A percentile compares a stretch with the other conserved stretches of the same genome.
phyloP scores from a whole-genome alignment of 2,113 vertebrate genomes.

The Acanthochromis polyacanthus region DNA sequence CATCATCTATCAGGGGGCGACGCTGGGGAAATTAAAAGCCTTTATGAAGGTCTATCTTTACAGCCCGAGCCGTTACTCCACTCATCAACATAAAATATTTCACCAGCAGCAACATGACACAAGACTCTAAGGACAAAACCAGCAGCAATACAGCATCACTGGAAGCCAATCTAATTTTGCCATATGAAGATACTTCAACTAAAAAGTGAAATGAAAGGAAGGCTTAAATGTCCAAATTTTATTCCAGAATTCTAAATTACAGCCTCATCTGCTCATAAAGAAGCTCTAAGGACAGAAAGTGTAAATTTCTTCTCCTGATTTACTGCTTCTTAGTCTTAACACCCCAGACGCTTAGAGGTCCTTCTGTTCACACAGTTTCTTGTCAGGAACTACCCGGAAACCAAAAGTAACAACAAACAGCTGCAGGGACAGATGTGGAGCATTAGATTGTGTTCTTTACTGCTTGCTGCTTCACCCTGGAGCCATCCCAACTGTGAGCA shows the following conservation, averaged over 20 bases:
- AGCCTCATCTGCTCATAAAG: neutral
- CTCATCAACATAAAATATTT: conserved; percentile 53
- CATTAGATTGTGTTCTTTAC: conserved; percentile 28
- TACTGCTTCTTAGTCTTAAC: conserved; percentile 7
- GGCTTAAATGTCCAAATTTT: neutral
- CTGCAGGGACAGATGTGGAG: conserved; percentile 31
- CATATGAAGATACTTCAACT: conserved; percentile 1
- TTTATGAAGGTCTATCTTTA: conserved; percentile 59
- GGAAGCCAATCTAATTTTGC: conserved; percentile 14
- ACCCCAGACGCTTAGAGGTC: neutral
- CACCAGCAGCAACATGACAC: conserved; percentile 16
- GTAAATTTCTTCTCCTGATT: neutral
- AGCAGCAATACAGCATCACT: neutral
- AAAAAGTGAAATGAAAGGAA: neutral
- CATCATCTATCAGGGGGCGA: conserved; percentile 47
- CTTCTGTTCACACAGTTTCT: neutral
- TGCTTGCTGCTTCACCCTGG: neutral
- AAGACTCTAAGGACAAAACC: conserved; percentile 24
- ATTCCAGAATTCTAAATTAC: neutral
- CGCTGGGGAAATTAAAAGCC: conserved; percentile 72
- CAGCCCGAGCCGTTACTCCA: conserved; percentile 14
- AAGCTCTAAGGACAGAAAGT: neutral
- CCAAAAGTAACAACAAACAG: neutral
- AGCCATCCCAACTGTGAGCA: conserved; percentile 45
- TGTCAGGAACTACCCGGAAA: neutral